These are phyloP conservation scores for Decapterus maruadsi DNA, from an alignment of 2,797 vertebrate genomes.

Conservation along the genomic window DNA sequence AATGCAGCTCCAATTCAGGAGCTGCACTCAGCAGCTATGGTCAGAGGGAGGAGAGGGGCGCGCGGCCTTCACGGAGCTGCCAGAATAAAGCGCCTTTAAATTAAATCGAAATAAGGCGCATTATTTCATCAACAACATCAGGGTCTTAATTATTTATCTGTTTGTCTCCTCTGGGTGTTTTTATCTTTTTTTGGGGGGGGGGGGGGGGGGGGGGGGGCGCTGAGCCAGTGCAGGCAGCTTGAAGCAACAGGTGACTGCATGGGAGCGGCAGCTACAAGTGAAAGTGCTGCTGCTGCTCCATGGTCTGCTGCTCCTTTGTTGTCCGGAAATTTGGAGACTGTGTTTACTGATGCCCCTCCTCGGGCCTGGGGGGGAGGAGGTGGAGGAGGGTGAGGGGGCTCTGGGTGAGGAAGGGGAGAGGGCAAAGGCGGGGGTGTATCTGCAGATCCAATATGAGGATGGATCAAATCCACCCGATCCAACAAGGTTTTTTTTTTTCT, in stretches of 20 bases:
- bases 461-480: background rate
- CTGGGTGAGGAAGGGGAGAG: too few relatives aligned
- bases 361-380: conserved; percentile 34
- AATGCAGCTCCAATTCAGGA: conserved; percentile 90
- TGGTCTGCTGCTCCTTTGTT: conserved; percentile 71
- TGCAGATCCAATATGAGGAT: background rate
- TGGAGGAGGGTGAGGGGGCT: too few relatives aligned
- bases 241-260: conserved; percentile 68
- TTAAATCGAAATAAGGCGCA: background rate
- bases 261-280: conserved; percentile 55
- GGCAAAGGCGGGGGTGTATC: background rate
- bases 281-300: conserved; percentile 55
- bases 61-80: background rate
- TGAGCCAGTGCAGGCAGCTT: background rate
- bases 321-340: conserved; percentile 71
- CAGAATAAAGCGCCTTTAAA: background rate
- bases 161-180: background rate
- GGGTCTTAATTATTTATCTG: background rate
- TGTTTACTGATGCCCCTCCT: conserved; percentile 65
- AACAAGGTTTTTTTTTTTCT: too few relatives aligned
- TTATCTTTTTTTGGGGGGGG: too few relatives aligned
- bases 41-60: background rate
- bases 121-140: background rate
- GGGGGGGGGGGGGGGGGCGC: background rate
- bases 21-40: conserved; percentile 25